Conservation (phyloP, 2,113 vertebrate genomes). For the Gadus chalcogrammus region DNA sequence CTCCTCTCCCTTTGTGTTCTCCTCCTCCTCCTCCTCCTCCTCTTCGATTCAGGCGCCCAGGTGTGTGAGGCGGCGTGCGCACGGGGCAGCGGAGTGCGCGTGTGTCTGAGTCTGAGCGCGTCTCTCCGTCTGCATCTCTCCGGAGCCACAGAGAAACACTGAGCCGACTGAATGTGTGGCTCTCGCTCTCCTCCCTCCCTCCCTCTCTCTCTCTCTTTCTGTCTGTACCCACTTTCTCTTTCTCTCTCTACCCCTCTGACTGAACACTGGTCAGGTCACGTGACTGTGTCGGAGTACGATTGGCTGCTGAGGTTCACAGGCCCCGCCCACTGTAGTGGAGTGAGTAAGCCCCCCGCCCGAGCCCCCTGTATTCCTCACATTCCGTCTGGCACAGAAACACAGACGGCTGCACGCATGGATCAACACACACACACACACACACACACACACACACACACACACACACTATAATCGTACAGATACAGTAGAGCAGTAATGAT, state of each 20-base stretch:
- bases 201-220: slow-evolving; percentile 61
- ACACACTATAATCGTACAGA: neutral
- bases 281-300: slow-evolving; percentile 60
- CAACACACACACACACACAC: neutral
- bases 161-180: slow-evolving; percentile 64
- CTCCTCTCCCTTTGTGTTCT: slow-evolving; percentile 26
- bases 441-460: neutral
- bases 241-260: slow-evolving; percentile 67
- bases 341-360: slow-evolving; percentile 54
- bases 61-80: neutral
- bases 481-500: no score
- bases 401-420: neutral
- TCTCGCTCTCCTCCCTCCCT: slow-evolving; percentile 21
- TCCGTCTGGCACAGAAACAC: slow-evolving; percentile 21
- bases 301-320: slow-evolving; percentile 40
- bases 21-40: slow-evolving; percentile 37
- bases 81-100: no score
- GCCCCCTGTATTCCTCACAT: slow-evolving; percentile 24
- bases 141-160: slow-evolving; percentile 65
- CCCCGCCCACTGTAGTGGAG: slow-evolving; percentile 58
- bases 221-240: slow-evolving; percentile 23
- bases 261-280: slow-evolving; percentile 48
- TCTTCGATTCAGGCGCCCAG: slow-evolving; percentile 38
- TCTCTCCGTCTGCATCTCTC: slow-evolving; percentile 35
- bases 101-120: neutral